Conservation (phyloP, 2,888 invertebrate genomes). For the Eucera pruinosa region DNA sequence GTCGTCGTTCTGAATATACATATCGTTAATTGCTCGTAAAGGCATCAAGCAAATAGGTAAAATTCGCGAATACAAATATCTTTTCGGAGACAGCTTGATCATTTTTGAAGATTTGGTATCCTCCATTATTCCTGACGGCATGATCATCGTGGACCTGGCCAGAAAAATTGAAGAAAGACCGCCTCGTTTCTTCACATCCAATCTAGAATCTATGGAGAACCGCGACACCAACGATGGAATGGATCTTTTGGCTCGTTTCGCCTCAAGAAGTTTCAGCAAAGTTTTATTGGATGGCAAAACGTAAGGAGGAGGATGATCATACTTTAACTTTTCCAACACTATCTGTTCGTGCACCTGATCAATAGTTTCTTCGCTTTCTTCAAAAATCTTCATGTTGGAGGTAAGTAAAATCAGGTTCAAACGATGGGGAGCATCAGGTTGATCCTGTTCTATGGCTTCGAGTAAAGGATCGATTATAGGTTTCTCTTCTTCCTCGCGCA, state of each 20-base stretch:
- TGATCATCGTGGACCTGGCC: slow-evolving; percentile 27
- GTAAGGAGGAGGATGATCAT: slow-evolving; percentile 78
- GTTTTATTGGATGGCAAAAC: slow-evolving; percentile 76
- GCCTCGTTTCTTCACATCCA: slow-evolving; percentile 74
- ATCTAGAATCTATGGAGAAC: slow-evolving; percentile 80
- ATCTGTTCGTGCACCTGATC: slow-evolving; percentile 54
- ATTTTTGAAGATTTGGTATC: slow-evolving; percentile 67
- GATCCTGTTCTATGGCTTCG: slow-evolving; percentile 70
- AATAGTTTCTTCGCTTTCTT: slow-evolving; percentile 48
- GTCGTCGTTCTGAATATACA: slow-evolving; percentile 59
- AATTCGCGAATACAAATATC: slow-evolving; percentile 77
- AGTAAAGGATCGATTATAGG: slow-evolving; percentile 67
- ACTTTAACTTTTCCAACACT: slow-evolving; percentile 76
- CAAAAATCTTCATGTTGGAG: slow-evolving; percentile 72
- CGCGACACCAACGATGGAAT: slow-evolving; percentile 80
- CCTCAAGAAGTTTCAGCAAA: slow-evolving; percentile 75
- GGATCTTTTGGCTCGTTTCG: slow-evolving; percentile 79
- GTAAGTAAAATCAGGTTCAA: slow-evolving; percentile 79
- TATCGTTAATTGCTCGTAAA: slow-evolving; percentile 79
- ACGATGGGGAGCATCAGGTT: slow-evolving; percentile 74
- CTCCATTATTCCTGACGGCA: not conserved
- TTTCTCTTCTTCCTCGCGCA: slow-evolving; percentile 32
- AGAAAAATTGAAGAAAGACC: slow-evolving; percentile 47
- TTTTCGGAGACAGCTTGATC: slow-evolving; percentile 78
- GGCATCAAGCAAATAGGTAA: slow-evolving; percentile 77